Evolutionary conservation across 2,113 vertebrate species (phyloP), one percentile per base, ranked within the genome.

Genomic region (Vireo altiloquus): DNA sequence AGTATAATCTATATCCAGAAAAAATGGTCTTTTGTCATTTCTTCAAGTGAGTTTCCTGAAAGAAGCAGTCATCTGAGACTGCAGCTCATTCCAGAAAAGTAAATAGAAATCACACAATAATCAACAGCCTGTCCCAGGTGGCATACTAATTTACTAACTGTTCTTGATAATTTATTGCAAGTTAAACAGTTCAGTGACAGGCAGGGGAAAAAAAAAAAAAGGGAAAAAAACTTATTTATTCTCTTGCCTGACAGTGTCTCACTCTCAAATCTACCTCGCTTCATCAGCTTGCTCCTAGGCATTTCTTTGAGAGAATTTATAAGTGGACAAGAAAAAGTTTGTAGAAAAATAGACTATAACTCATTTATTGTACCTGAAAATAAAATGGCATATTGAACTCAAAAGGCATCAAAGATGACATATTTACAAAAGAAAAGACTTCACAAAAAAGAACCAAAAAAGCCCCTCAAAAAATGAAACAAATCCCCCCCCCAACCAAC

Each of bases 11-110:
- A 35, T 52, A 75, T 35, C 19, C 17, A 84, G 72, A 65, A 57
- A 90, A 96, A 92, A 76, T 19, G 39, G 44, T 22, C 47, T 76
- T 94, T 83, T 90, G 65, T 96, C 39, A 82, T 78, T 88, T 68
- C 53, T 92, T 91, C 74, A 82, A 84, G 86, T 57, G 35, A 84
- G 56, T 71, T 79, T 92, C 72, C 63, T 72, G 24, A 93, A 93
- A 80, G 77, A 91, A 93, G 88, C 76, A 84, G 50, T 95, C 95
- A 92, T 85, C 56, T 85, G 90, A 92, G 70, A 91, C 74, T 40
- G 35, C 30, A 90, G 59, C 35, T 82, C 65, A 87, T 94, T 95
- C 76, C 52, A 93, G 59, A 74, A 87, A 95, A 93, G 86, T 53
- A 96, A 94, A 92, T 3, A 80, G 68, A 91, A 81, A 82, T 57